Evolutionary conservation across 2,113 vertebrate species (phyloP).

Genomic region (Panurus biarmicus): DNA sequence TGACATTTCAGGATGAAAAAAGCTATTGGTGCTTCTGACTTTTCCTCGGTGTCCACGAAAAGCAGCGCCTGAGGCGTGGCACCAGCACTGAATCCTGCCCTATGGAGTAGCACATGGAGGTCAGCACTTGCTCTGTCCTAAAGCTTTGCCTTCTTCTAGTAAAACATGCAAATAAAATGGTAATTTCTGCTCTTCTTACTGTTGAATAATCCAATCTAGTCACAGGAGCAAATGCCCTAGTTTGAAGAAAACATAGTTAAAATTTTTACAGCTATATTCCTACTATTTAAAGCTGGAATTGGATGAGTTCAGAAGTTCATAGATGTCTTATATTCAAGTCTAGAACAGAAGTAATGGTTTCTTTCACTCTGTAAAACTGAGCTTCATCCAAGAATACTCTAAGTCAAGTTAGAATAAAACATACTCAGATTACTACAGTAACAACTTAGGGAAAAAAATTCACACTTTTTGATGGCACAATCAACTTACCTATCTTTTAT

Average conservation of each 20-base stretch:
- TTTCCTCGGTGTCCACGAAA: neutral
- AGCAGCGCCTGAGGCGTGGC: accelerated
- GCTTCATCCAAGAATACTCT: neutral
- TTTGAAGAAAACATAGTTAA: neutral
- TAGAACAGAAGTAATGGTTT: neutral
- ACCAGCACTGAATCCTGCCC: neutral
- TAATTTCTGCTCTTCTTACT: neutral
- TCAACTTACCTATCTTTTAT: neutral
- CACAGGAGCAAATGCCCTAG: neutral
- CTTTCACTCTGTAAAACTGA: neutral
- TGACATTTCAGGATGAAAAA: neutral
- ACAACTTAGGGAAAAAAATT: neutral
- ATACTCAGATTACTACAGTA: neutral
- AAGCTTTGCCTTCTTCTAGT: neutral
- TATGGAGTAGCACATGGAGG: neutral
- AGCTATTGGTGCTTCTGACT: neutral
- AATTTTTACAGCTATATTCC: neutral
- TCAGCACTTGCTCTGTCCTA: neutral
- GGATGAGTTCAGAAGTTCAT: neutral
- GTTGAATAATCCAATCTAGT: neutral
- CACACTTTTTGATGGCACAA: neutral
- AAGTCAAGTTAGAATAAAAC: neutral
- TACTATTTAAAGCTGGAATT: neutral
- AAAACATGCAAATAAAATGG: neutral
- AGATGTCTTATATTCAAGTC: neutral